Evolutionary conservation across 2,888 invertebrate species (phyloP), one percentile per base, ranked within the genome.

Genomic region (Drosophila percnosoma): DNA sequence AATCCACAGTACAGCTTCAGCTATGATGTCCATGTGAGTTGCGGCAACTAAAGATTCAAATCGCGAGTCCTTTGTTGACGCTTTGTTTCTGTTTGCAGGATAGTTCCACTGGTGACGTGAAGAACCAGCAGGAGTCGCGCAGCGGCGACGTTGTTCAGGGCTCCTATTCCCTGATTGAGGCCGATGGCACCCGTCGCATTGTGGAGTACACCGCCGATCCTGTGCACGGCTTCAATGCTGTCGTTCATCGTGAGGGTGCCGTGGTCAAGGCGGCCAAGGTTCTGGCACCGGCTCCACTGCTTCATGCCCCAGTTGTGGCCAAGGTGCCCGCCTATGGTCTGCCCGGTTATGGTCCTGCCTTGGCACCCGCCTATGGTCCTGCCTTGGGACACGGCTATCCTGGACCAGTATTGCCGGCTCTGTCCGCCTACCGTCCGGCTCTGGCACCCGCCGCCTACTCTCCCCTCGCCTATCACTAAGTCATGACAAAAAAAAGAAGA

Each of bases 161-260:
- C 63, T 93, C 93, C 73, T 95, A 94, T 91, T 94, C 94, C 53
- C 89, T 94, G 29, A 93, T 94, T 62, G 94, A 95, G 87, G 93
- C 95, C 71, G 94, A 95, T 80, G 95, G 94, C 80, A 94, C 94
- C 68, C 92, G 94, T 72, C 93, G 94, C 72, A 92, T 94, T 81
- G 95, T 95, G 18, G 94, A 94, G 83, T 95, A 95, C 91, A 94
- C 94, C 61, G 94, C 95, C 60, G 94, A 95, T 91, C 94, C 94
- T 53, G 92, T 94, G 67, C 93, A 94, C 82, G 95, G 94, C 58
- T 95, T 95, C 93, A 94, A 95, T 84, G 94, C 94, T 68, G 94
- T 94, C 51, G 95, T 95, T 24, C 94, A 93, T 80, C 93, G 93
- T 59, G 93, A 94, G 83, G 94, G 94, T 24, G 85, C 94, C 10